Percentiles rank a stretch among this genome's conserved stretches.
phyloP scores from a whole-genome alignment of 1,140 invertebrate species.

The Drusus annulatus region DNA sequence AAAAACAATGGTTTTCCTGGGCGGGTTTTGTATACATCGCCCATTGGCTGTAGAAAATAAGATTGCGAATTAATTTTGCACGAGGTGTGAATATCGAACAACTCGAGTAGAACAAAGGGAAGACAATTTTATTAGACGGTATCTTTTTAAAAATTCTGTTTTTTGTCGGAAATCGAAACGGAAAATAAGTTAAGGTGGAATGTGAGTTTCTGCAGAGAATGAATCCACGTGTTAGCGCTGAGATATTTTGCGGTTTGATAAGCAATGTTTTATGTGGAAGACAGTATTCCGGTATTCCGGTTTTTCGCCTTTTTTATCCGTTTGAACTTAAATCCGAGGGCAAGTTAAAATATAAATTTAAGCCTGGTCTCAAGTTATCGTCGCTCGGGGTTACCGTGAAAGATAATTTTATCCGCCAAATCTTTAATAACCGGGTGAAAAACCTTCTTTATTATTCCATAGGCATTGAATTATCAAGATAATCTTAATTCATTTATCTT shows the following conservation, averaged over 20 bases:
- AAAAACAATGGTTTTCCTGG: neutral
- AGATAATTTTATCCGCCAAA: too few species aligned
- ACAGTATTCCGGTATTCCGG: conserved; percentile 12
- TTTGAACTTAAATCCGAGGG: neutral
- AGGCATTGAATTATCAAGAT: too few species aligned
- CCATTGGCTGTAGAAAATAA: neutral
- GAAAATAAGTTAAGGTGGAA: neutral
- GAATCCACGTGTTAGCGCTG: conserved; percentile 17
- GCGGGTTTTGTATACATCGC: neutral
- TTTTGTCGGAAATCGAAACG: neutral
- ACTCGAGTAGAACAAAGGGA: conserved; percentile 1
- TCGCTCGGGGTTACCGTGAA: too few species aligned
- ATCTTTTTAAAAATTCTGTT: conserved; percentile 19
- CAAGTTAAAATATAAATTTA: conserved; percentile 8
- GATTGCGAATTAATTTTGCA: conserved; percentile 11
- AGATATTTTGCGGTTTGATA: conserved; percentile 38
- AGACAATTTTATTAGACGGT: conserved; percentile 31
- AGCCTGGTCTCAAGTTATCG: too few species aligned
- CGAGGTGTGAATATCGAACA: neutral
- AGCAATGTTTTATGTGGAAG: conserved; percentile 34
- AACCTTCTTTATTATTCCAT: too few species aligned
- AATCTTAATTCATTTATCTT: too few species aligned
- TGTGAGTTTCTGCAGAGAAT: conserved; percentile 15
- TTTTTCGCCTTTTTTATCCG: conserved; percentile 17
- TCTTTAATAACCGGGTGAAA: too few species aligned